A percentile compares a stretch with the other conserved stretches of the same genome.
These are phyloP conservation scores for Parus major DNA, from an alignment of 2,113 vertebrate genomes.

Conservation along the genomic window DNA sequence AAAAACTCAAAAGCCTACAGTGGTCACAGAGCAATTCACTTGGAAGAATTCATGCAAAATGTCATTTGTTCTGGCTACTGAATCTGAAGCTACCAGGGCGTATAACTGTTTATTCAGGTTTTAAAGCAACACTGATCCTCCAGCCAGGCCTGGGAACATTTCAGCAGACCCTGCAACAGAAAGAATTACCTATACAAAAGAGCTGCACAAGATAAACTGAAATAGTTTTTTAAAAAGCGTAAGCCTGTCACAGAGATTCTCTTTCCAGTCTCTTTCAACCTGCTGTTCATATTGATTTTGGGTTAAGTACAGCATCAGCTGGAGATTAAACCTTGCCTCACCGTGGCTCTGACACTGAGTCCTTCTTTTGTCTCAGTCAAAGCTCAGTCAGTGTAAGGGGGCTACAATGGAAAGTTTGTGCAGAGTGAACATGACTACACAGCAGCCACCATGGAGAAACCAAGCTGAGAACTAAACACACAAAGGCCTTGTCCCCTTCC, in stretches of 20 bases:
- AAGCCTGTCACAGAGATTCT: background rate
- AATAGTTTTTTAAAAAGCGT: background rate
- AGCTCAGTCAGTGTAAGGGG: background rate
- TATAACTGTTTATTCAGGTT: background rate
- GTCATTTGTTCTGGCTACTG: conserved; percentile 38
- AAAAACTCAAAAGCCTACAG: background rate
- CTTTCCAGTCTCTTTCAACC: background rate
- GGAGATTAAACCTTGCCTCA: background rate
- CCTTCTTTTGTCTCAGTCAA: background rate
- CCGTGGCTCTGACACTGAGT: background rate
- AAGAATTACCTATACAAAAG: background rate
- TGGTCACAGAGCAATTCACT: background rate
- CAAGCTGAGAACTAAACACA: background rate
- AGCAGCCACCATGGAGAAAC: background rate
- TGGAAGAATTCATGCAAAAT: conserved; percentile 34
- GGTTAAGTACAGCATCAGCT: background rate
- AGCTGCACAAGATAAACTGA: background rate
- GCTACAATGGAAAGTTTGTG: background rate
- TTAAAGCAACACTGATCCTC: conserved; percentile 6
- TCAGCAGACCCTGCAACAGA: background rate
- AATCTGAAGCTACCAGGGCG: background rate
- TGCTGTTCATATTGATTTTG: background rate
- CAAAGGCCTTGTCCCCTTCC: background rate
- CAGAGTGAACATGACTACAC: background rate
- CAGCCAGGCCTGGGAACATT: conserved; percentile 1